A percentile compares a stretch with the other conserved stretches of the same genome.
Conservation (phyloP, 1,140 invertebrate genomes). For the Diploscapter pachys region DNA sequence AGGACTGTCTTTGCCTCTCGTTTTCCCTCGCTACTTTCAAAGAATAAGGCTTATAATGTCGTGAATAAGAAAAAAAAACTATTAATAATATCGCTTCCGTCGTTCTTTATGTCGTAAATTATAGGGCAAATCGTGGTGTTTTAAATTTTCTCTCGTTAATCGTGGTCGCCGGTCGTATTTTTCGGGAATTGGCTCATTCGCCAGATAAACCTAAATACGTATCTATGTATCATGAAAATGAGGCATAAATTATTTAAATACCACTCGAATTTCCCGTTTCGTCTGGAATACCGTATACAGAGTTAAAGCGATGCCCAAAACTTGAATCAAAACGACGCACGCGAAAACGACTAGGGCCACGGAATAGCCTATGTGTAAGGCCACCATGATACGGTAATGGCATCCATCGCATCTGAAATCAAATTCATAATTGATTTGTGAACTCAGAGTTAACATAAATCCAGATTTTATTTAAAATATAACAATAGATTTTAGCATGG, state of each 20-base stretch:
- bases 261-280: conserved; percentile 12
- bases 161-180: background rate
- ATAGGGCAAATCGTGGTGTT: conserved; percentile 8
- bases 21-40: background rate
- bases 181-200: too few species aligned
- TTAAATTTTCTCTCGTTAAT: conserved; percentile 20
- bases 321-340: conserved; percentile 22
- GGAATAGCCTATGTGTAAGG: conserved; percentile 35
- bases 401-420: conserved; percentile 52
- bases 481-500: too few species aligned
- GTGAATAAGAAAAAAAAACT: background rate
- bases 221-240: too few species aligned
- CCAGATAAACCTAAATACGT: too few species aligned
- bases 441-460: too few species aligned
- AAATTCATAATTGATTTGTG: too few species aligned
- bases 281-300: conserved; percentile 23
- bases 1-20: too few species aligned
- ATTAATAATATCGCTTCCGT: conserved; percentile 1
- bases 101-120: background rate
- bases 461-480: too few species aligned
- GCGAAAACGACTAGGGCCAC: conserved; percentile 31
- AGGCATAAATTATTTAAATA: background rate
- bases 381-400: conserved; percentile 46
- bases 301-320: conserved; percentile 7
- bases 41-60: background rate